phyloP scores from a whole-genome alignment of 2,797 vertebrate genomes.

The Sebastes miniatus region DNA sequence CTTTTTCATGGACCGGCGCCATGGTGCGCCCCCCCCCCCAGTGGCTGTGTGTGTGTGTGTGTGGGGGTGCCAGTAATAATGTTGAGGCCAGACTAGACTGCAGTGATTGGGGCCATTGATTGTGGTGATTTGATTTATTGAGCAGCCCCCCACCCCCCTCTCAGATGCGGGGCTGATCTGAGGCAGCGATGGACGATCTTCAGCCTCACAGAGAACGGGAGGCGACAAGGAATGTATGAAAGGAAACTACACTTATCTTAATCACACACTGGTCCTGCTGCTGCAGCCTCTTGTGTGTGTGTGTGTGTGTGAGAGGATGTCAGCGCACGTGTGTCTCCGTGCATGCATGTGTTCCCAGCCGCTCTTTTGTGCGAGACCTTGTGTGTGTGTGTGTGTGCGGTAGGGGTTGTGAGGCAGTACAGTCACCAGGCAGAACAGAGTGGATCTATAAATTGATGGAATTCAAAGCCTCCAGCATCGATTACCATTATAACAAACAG shows the following conservation, averaged over 20 bases:
- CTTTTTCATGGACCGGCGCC: constrained; percentile 66
- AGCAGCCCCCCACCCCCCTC: constrained; percentile 87
- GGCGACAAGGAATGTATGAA: constrained; percentile 92
- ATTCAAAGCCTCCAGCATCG: constrained; percentile 99
- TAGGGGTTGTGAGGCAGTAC: constrained; percentile 85
- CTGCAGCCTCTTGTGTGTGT: constrained; percentile 36
- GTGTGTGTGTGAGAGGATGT: constrained; percentile 18
- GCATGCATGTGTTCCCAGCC: constrained; percentile 37
- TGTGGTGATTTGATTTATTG: constrained; percentile 99
- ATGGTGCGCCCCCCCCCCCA: constrained; percentile 30
- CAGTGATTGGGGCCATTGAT: constrained; percentile 96
- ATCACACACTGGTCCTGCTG: constrained; percentile 86
- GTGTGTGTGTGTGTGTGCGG: constrained; percentile 54
- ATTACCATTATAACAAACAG: constrained; percentile 99
- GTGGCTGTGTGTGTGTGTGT: neutral
- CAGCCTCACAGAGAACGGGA: constrained; percentile 86
- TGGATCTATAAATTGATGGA: constrained; percentile 99
- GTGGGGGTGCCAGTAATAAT: constrained; percentile 90
- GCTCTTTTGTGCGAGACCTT: constrained; percentile 63
- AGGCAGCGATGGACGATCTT: constrained; percentile 90
- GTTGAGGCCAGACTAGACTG: constrained; percentile 95
- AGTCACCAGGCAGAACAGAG: constrained; percentile 97
- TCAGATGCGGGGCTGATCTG: constrained; percentile 94
- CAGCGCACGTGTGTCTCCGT: constrained; percentile 28
- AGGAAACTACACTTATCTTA: constrained; percentile 94